Evolutionary conservation across 2,888 invertebrate species (phyloP).

Genomic region (Punctoribates punctum): DNA sequence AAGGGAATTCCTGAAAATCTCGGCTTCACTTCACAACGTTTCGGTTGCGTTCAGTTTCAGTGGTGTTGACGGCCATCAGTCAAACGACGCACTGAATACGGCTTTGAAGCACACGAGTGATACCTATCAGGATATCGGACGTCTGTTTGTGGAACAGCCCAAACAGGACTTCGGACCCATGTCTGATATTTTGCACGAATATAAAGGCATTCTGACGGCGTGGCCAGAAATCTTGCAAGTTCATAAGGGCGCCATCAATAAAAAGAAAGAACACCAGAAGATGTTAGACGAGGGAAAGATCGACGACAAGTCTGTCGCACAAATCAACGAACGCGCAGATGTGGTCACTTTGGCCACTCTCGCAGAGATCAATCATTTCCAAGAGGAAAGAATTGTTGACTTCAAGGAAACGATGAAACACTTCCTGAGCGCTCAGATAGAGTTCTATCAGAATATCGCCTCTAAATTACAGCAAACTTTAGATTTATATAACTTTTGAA

Average conservation of each 20-base stretch:
- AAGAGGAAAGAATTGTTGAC: slow-evolving; percentile 77
- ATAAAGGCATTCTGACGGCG: slow-evolving; percentile 82
- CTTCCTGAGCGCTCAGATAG: slow-evolving; percentile 81
- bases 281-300: slow-evolving; percentile 75
- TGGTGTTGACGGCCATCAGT: slow-evolving; percentile 56
- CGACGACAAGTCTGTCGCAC: slow-evolving; percentile 66
- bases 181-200: slow-evolving; percentile 84
- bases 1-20: slow-evolving; percentile 84
- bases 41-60: slow-evolving; percentile 79
- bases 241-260: slow-evolving; percentile 75
- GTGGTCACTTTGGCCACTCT: slow-evolving; percentile 86
- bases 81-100: slow-evolving; percentile 60
- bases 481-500: slow-evolving; percentile 25
- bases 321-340: slow-evolving; percentile 78
- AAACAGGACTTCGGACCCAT: slow-evolving; percentile 60
- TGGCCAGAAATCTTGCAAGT: slow-evolving; percentile 86
- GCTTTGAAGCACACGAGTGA: slow-evolving; percentile 82
- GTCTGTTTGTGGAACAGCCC: slow-evolving; percentile 79
- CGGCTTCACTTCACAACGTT: slow-evolving; percentile 76
- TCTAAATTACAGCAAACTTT: slow-evolving; percentile 40
- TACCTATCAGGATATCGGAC: slow-evolving; percentile 82
- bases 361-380: slow-evolving; percentile 92
- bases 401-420: slow-evolving; percentile 77
- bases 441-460: slow-evolving; percentile 74
- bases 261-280: slow-evolving; percentile 81